These are phyloP conservation scores for Autographa gamma DNA, from an alignment of 2,888 invertebrate species.

Conservation along the genomic window DNA sequence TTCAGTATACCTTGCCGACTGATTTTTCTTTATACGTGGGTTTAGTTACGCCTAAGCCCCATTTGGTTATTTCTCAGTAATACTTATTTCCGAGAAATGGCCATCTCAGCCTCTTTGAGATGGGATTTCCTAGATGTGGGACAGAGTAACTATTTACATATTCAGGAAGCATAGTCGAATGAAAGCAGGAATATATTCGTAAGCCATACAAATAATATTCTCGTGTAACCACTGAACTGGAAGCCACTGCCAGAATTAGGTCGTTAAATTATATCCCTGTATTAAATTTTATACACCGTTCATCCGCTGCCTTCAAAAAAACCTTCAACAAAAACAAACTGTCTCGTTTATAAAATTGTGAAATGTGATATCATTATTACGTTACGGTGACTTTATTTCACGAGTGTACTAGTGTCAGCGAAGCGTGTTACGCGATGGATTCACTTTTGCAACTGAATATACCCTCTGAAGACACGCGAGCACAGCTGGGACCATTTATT, in stretches of 20 bases:
- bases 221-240: background rate
- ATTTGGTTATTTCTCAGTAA: too few species aligned
- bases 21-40: too few species aligned
- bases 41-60: too few species aligned
- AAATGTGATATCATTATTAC: conserved; percentile 6
- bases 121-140: background rate
- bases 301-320: background rate
- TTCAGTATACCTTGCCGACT: too few species aligned
- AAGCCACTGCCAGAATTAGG: background rate
- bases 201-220: background rate
- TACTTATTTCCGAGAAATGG: too few species aligned
- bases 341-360: background rate
- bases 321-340: background rate
- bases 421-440: conserved; percentile 10
- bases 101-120: too few species aligned
- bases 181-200: background rate
- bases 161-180: background rate
- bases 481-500: conserved; percentile 20
- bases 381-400: conserved; percentile 12
- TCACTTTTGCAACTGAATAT: conserved; percentile 17
- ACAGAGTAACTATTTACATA: background rate
- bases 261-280: background rate
- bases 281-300: background rate
- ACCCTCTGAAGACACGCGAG: background rate
- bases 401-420: conserved; percentile 8